A percentile compares a stretch with the other conserved stretches of the same genome.
These are phyloP conservation scores for Mesoclemmys tuberculata DNA, from an alignment of 2,113 vertebrate species.

Conservation along the genomic window DNA sequence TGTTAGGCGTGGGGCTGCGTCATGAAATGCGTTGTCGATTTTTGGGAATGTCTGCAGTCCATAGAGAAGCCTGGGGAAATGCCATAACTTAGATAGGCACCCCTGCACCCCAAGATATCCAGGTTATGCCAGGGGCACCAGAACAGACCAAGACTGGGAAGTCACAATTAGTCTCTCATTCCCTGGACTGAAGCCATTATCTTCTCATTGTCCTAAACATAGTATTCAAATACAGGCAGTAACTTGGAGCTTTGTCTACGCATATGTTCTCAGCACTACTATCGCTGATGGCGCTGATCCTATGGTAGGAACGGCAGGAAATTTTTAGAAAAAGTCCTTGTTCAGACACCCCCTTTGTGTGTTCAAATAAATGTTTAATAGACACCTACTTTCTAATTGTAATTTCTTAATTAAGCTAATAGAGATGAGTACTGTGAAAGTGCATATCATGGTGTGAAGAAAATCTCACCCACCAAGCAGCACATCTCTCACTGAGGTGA, in stretches of 20 bases:
- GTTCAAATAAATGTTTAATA: conserved; percentile 41
- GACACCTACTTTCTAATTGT: conserved; percentile 1
- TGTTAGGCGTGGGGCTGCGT: not conserved
- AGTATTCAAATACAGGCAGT: not conserved
- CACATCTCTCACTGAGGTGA: conserved; percentile 38
- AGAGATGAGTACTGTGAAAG: conserved; percentile 40
- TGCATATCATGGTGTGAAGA: conserved; percentile 39
- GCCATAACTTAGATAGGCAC: not conserved
- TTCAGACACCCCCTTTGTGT: not conserved
- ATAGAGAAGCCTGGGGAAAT: not conserved
- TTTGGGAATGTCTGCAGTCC: not conserved
- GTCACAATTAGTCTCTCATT: not conserved
- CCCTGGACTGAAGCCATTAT: not conserved
- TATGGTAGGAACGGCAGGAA: not conserved
- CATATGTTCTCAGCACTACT: not conserved
- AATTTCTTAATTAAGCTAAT: conserved; percentile 67
- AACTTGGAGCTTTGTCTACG: not conserved
- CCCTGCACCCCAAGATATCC: not conserved
- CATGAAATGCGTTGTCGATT: not conserved
- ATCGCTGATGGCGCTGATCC: not conserved
- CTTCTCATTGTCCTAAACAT: not conserved
- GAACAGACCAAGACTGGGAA: not conserved
- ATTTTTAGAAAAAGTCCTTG: not conserved
- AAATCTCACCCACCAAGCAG: conserved; percentile 51
- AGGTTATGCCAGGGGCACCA: not conserved